Conservation (phyloP, 2,797 vertebrate species). For the Poeciliopsis turneri region DNA sequence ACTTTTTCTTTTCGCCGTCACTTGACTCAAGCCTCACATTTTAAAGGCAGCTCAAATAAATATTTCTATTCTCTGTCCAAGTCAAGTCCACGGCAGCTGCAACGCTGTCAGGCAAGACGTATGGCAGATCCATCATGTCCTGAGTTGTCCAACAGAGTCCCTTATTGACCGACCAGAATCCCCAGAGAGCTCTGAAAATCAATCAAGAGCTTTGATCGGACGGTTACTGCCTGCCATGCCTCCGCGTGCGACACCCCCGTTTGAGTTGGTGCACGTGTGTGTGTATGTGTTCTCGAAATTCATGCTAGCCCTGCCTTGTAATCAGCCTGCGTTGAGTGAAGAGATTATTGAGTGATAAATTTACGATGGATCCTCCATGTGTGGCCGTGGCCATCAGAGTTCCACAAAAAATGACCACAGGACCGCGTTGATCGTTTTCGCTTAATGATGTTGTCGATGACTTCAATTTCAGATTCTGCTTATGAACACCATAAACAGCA, state of each 20-base stretch:
- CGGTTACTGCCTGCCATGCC: constrained; percentile 52
- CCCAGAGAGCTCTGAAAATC: constrained; percentile 70
- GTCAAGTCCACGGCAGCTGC: constrained; percentile 28
- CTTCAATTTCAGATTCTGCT: not conserved
- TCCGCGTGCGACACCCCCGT: constrained; percentile 52
- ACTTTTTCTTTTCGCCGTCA: not conserved
- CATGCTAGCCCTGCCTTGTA: constrained; percentile 10
- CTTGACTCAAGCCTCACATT: not conserved
- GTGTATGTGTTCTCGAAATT: constrained; percentile 39
- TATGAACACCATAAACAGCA: not conserved
- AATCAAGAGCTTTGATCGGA: constrained; percentile 70
- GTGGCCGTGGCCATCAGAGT: not conserved
- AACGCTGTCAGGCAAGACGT: constrained; percentile 41
- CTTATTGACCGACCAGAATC: constrained; percentile 69
- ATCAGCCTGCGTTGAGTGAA: constrained; percentile 49
- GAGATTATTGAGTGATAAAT: constrained; percentile 39
- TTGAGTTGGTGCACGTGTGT: constrained; percentile 18
- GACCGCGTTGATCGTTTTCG: not conserved
- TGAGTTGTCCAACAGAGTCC: constrained; percentile 73
- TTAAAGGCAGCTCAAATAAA: not conserved
- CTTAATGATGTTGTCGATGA: not conserved
- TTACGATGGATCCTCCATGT: not conserved
- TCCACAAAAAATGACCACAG: not conserved
- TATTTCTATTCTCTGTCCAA: not conserved
- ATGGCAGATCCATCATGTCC: constrained; percentile 71